Percentiles rank a stretch among this genome's conserved stretches.
phyloP scores from a whole-genome alignment of 2,888 invertebrate genomes.

The Drosophila mimica region DNA sequence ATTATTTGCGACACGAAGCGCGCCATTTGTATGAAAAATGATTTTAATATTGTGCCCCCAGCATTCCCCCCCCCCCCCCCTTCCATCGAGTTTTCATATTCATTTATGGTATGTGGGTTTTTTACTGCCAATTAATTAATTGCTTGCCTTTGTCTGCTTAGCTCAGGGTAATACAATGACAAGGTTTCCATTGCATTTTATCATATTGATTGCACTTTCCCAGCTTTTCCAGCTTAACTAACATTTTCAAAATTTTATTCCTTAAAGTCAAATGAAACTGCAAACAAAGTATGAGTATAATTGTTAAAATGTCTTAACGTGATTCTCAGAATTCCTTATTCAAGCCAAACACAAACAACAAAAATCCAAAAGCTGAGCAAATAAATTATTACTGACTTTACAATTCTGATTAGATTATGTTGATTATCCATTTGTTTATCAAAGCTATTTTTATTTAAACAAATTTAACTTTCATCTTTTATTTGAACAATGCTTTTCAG shows the following conservation, averaged over 20 bases:
- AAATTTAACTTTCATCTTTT: not conserved
- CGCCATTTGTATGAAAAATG: constrained; percentile 59
- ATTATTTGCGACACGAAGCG: constrained; percentile 61
- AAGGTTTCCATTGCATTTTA: not conserved
- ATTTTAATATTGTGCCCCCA: constrained; percentile 57
- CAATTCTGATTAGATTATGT: not conserved
- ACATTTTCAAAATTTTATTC: not conserved
- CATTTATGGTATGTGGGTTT: constrained; percentile 29
- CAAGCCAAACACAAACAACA: not conserved
- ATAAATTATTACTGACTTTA: not conserved
- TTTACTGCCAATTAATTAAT: constrained; percentile 46
- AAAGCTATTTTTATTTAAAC: not conserved
- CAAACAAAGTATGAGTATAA: not conserved
- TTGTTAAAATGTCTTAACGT: not conserved
- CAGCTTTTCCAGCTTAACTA: not conserved
- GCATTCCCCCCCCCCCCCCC: too few relatives aligned
- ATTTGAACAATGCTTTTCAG: not conserved
- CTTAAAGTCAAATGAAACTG: not conserved
- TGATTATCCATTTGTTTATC: not conserved
- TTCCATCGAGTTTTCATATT: constrained; percentile 25
- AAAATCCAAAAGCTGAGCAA: not conserved
- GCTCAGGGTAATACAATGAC: not conserved
- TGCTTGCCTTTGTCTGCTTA: constrained; percentile 15
- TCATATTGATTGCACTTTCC: not conserved
- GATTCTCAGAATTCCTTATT: not conserved